Evolutionary conservation across 2,888 invertebrate genomes (phyloP), one percentile per base, ranked within the genome.

Genomic region (Epistrophella euchroma): DNA sequence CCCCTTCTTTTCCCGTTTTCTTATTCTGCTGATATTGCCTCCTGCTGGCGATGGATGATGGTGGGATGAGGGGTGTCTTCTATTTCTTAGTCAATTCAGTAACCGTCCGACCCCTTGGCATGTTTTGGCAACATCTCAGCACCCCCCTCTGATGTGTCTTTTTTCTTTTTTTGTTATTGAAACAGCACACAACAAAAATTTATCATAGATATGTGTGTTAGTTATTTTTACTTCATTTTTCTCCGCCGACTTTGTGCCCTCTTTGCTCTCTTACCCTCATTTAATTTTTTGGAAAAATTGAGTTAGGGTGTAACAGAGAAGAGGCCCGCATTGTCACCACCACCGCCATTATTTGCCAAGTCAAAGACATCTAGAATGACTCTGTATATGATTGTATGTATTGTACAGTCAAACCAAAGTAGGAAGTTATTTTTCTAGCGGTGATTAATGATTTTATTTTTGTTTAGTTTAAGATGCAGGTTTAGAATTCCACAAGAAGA

Each of bases 361-460:
- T 62, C 85, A 71, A 72, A 58, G 60, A 73, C 22, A 32, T 32
- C 71, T n/a, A 25, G 25, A 52, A 25, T 52, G 4, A 52, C 52
- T 25, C 52, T 25, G 50, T 52, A 19, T 32, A 2, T 1, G 32
- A 7, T 6, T 13, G 50, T 22, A 19, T 19, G 3, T 19, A 10
- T 13, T 4, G 15, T 1, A 66, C 15, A 64, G 62, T 45, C 56
- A 64, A 77, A 66, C 71, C 32, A 70, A 64, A 82, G 78, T 82
- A 78, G 82, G 82, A 86, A 86, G 77, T 86, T 82, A 77, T 74
- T 71, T 62, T 78, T 82, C 82, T 40, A 74, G 82, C 45, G 60
- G 77, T 82, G 86, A 86, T 86, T 86, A 82, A 82, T 86, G 77
- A 71, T 86, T 74, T 82, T 82, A 78, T 78, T 82, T 82, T 58